These are phyloP conservation scores for Mimas tiliae DNA, from an alignment of 2,888 invertebrate genomes.

Conservation along the genomic window DNA sequence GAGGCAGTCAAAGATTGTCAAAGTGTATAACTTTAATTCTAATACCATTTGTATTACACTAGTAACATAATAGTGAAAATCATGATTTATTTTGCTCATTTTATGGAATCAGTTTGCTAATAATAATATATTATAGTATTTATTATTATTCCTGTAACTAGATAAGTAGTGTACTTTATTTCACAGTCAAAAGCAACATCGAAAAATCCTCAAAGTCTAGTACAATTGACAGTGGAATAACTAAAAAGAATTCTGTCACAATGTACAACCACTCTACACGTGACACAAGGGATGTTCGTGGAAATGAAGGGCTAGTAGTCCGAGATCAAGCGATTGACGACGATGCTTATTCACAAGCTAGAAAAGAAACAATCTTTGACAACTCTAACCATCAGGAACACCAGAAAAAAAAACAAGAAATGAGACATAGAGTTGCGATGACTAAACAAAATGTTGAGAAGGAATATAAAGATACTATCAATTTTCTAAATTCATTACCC, in stretches of 20 bases:
- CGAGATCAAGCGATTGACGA: constrained; percentile 59
- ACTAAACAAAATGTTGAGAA: constrained; percentile 88
- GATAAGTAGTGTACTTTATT: background rate
- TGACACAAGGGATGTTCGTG: constrained; percentile 54
- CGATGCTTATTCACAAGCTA: constrained; percentile 72
- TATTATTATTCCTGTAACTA: background rate
- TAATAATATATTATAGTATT: background rate
- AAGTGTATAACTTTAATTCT: too few relatives aligned
- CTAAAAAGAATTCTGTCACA: constrained; percentile 60
- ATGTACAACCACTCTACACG: constrained; percentile 72
- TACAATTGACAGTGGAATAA: constrained; percentile 39
- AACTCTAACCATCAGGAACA: constrained; percentile 47
- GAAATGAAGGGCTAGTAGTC: constrained; percentile 55
- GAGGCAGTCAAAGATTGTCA: too few relatives aligned
- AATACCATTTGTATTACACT: too few relatives aligned
- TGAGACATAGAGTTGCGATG: constrained; percentile 68
- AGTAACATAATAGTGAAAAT: too few relatives aligned
- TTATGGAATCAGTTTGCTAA: background rate
- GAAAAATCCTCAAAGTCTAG: constrained; percentile 47
- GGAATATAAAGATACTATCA: constrained; percentile 74
- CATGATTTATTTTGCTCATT: too few relatives aligned
- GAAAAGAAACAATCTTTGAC: constrained; percentile 53
- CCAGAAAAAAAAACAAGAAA: constrained; percentile 56
- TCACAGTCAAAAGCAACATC: constrained; percentile 45
- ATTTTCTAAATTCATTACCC: constrained; percentile 70